phyloP scores from a whole-genome alignment of 2,797 vertebrate species.

The Toxotes lorentzi region DNA sequence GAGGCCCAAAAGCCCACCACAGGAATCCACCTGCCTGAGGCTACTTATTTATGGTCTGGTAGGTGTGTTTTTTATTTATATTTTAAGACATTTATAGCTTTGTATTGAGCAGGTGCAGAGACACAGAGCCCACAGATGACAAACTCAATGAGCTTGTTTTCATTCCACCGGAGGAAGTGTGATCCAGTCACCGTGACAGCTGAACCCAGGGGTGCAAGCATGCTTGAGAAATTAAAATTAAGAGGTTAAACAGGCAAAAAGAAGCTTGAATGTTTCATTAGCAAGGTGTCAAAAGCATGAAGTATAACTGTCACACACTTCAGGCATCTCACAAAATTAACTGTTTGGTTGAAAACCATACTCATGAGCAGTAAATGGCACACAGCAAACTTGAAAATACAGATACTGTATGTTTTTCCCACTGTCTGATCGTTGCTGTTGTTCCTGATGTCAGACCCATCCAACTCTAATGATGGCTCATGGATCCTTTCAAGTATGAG shows the following conservation, averaged over 20 bases:
- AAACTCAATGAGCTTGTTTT: constrained; percentile 66
- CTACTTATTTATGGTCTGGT: constrained; percentile 22
- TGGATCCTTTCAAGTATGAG: constrained; percentile 16
- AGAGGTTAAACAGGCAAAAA: constrained; percentile 17
- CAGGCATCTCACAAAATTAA: background rate
- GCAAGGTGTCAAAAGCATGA: constrained; percentile 2
- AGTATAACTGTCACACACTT: background rate
- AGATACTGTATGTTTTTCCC: background rate
- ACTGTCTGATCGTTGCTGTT: constrained; percentile 4
- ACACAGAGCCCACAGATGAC: constrained; percentile 43
- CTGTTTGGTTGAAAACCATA: background rate
- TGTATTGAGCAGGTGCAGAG: constrained; percentile 53
- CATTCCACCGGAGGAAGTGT: constrained; percentile 59
- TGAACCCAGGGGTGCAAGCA: constrained; percentile 38
- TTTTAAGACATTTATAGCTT: constrained; percentile 41
- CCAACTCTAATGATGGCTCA: constrained; percentile 21
- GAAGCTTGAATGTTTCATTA: constrained; percentile 35
- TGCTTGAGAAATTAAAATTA: constrained; percentile 46
- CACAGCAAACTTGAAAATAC: background rate
- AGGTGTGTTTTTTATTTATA: constrained; percentile 48
- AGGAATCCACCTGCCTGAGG: background rate
- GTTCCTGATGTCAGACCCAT: constrained; percentile 18
- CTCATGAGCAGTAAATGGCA: background rate
- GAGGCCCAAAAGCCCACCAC: constrained; percentile 15
- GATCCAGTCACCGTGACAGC: constrained; percentile 67